Evolutionary conservation across 2,797 vertebrate genomes (phyloP).

Genomic region (Diplodus puntazzo): DNA sequence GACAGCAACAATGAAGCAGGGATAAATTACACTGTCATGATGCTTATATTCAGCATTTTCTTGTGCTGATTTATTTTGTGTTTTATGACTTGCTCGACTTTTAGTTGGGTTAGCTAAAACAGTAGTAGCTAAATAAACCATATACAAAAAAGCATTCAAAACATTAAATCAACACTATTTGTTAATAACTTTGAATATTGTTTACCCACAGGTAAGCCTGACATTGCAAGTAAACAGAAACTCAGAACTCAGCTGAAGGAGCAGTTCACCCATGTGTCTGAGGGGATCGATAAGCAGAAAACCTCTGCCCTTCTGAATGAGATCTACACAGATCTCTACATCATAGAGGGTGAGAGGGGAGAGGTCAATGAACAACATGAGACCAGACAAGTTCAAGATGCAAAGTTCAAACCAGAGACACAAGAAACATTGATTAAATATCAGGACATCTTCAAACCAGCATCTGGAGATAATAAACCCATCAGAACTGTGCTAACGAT

Average conservation of each 20-base stretch:
- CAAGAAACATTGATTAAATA: conserved; percentile 59
- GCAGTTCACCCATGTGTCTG: conserved; percentile 34
- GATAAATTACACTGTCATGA: no score
- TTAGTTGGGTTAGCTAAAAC: no score
- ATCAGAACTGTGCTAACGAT: conserved; percentile 51
- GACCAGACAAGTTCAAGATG: conserved; percentile 7
- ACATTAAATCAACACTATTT: neutral
- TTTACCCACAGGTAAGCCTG: conserved; percentile 53
- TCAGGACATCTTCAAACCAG: conserved; percentile 43
- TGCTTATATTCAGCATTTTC: no score
- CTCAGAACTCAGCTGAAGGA: conserved; percentile 48
- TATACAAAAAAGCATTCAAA: neutral
- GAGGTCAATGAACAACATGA: conserved; percentile 41
- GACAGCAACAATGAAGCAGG: no score
- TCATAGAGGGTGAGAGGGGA: conserved; percentile 53
- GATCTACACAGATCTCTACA: conserved; percentile 71
- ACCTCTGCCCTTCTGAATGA: conserved; percentile 45
- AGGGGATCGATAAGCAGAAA: conserved; percentile 44
- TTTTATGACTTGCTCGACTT: no score
- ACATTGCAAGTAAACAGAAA: neutral
- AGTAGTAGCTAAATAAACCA: no score
- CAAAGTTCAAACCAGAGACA: conserved; percentile 46
- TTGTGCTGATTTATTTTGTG: no score
- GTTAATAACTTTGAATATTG: neutral
- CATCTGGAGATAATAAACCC: neutral